Evolutionary conservation across 2,888 invertebrate species (phyloP).

Genomic region (Bugula neritina): DNA sequence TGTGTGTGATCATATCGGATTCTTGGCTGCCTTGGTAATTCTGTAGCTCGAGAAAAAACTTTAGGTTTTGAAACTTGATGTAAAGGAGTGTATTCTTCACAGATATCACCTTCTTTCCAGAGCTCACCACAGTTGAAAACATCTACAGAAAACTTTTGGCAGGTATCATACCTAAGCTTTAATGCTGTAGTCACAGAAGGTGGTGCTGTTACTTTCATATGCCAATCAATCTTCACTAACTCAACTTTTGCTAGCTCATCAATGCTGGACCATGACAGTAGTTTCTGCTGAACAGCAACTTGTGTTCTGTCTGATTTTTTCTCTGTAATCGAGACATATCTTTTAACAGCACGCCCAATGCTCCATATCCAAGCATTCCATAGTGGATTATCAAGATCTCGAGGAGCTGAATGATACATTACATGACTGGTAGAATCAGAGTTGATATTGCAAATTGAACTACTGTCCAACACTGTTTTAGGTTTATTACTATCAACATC

Average conservation of each 20-base stretch:
- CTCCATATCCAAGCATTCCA: not conserved
- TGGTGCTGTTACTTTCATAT: not conserved
- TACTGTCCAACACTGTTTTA: too few species aligned
- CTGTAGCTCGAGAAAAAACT: not conserved
- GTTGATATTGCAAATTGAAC: too few species aligned
- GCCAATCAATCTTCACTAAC: not conserved
- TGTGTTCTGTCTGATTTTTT: not conserved
- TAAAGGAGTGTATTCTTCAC: slow-evolving; percentile 9
- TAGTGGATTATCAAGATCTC: not conserved
- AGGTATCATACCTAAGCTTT: not conserved
- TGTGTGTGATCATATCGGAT: slow-evolving; percentile 19
- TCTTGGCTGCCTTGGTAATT: slow-evolving; percentile 19
- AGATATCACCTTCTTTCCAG: slow-evolving; percentile 23
- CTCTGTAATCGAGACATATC: slow-evolving; percentile 2
- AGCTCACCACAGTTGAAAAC: slow-evolving; percentile 21
- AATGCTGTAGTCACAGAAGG: not conserved
- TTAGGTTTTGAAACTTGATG: slow-evolving; percentile 19
- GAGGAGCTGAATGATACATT: too few species aligned
- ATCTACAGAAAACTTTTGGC: not conserved
- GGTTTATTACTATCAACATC: too few species aligned
- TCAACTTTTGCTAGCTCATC: not conserved
- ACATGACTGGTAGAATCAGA: too few species aligned
- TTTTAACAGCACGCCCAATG: not conserved
- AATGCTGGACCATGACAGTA: not conserved
- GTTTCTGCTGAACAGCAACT: not conserved